phyloP scores from a whole-genome alignment of 2,113 vertebrate genomes.

The Seriola aureovittata region DNA sequence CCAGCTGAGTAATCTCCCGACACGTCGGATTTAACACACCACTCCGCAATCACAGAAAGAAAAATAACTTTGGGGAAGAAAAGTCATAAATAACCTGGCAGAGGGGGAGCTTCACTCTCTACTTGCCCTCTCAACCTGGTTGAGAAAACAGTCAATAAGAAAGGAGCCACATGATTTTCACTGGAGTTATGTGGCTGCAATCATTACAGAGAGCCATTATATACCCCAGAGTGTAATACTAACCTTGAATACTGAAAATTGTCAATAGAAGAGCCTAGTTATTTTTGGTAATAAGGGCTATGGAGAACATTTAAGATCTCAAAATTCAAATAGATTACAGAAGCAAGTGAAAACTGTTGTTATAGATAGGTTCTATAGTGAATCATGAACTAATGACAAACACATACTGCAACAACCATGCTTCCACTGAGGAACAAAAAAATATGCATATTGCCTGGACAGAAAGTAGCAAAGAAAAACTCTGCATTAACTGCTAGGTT shows the following conservation, averaged over 20 bases:
- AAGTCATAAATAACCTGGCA: constrained; percentile 82
- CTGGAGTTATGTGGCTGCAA: constrained; percentile 66
- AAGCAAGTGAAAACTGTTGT: neutral
- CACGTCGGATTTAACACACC: constrained; percentile 82
- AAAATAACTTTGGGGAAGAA: constrained; percentile 82
- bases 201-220: constrained; percentile 73
- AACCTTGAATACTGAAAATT: constrained; percentile 58
- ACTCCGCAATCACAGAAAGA: constrained; percentile 81
- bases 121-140: constrained; percentile 78
- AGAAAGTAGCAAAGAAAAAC: neutral
- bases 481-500: constrained; percentile 2
- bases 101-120: constrained; percentile 78
- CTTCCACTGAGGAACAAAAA: neutral
- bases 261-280: constrained; percentile 58
- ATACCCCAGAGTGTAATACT: constrained; percentile 52
- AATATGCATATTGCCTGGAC: neutral
- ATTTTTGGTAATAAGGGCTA: constrained; percentile 49
- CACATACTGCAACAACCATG: neutral
- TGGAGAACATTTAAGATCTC: constrained; percentile 42
- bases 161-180: constrained; percentile 71
- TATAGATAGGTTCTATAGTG: neutral
- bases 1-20: constrained; percentile 82
- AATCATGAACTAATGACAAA: neutral
- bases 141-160: constrained; percentile 81
- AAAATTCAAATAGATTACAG: constrained; percentile 12